Evolutionary conservation across 2,797 vertebrate genomes (phyloP), one percentile per base, ranked within the genome.

Genomic region (Lateolabrax maculatus): DNA sequence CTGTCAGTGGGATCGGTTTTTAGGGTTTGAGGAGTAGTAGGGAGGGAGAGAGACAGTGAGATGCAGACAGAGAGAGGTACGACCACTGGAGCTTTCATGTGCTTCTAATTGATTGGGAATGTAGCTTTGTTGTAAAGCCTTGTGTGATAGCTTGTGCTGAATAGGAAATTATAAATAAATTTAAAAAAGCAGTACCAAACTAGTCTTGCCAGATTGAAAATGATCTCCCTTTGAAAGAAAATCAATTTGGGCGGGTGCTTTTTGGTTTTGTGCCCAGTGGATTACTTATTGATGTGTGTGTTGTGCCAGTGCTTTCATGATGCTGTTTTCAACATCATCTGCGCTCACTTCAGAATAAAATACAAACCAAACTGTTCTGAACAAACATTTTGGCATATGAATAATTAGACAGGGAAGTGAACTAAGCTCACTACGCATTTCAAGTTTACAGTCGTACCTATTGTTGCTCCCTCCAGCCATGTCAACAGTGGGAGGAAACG

Each of bases 401-500:
- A 63, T 53, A 8, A 46, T 27, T 39, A 63, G 23, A 53, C 36
- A 65, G 43, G 36, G 15, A 71, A 39, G 7, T 10, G 9, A 74
- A 78, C n/a, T 25, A 9, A 62, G 49, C 34, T 72, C 36, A 12
- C 3, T 16, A 1, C 13, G 11, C 43, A 44, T 60, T 75, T 62
- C 23, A 65, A 18, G 25, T 53, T 71, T 15, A 43, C 19, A 43
- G 58, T 37, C 75, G 27, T 55, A 44, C 25, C 31, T 53, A 67
- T 68, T 64, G 7, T 80, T 87, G 34, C 16, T 36, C 9, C 71
- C 62, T 65, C 13, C 89, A 99, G 98, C 98, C 55, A 95, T 99
- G 97, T 98, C 98, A 29, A 99, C 98, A 0, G 95, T 98, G 9
- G 98, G 98, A 5, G 98, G 98, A 13, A 99, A 99, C 69, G 94